Evolutionary conservation across 1,140 invertebrate species (phyloP).

Genomic region (Halictus rubicundus): DNA sequence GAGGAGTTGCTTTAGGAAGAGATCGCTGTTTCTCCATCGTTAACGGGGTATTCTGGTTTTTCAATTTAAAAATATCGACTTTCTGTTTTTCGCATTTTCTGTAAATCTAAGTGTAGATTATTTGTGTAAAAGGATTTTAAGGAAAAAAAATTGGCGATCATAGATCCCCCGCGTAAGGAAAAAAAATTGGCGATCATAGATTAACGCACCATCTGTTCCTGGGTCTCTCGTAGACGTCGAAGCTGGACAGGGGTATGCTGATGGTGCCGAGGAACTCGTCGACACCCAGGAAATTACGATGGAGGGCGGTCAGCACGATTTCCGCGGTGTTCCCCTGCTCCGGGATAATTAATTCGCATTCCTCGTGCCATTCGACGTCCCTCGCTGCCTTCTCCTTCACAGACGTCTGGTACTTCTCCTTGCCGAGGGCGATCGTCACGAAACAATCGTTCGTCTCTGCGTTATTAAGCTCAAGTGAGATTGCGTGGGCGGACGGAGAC

Average conservation of each 20-base stretch:
- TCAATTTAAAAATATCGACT: too few relatives aligned
- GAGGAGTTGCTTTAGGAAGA: background rate
- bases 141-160: background rate
- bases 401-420: conserved; percentile 98
- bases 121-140: too few relatives aligned
- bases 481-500: conserved; percentile 28
- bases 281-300: conserved; percentile 93
- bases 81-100: too few relatives aligned
- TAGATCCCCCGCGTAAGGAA: background rate
- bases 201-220: conserved; percentile 87
- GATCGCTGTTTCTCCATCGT: background rate
- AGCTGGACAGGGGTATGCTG: conserved; percentile 90
- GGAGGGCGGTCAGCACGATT: conserved; percentile 91
- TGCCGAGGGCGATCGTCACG: conserved; percentile 95
- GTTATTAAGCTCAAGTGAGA: conserved; percentile 21
- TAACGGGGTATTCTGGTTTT: background rate
- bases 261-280: conserved; percentile 96
- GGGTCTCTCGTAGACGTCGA: conserved; percentile 94
- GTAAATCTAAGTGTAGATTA: too few relatives aligned
- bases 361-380: conserved; percentile 95
- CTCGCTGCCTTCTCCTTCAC: conserved; percentile 93
- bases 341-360: conserved; percentile 96
- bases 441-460: conserved; percentile 94
- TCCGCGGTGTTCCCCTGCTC: conserved; percentile 93
- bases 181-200: background rate